Conservation (phyloP, 2,797 vertebrate genomes). For the Micropoecilia bifurca region DNA sequence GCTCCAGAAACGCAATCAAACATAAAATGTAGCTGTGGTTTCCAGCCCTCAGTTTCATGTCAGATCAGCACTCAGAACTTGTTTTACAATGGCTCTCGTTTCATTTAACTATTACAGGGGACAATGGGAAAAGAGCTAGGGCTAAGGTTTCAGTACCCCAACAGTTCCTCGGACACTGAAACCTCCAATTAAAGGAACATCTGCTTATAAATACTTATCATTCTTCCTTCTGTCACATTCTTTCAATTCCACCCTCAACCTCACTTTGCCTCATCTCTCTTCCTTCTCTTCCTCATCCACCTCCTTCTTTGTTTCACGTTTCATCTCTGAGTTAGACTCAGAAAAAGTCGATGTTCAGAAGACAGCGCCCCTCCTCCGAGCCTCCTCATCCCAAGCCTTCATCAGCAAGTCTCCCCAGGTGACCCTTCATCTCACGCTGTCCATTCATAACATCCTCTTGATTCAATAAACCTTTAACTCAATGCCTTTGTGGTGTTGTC, state of each 20-base stretch:
- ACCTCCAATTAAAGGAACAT: not conserved
- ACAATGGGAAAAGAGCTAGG: not conserved
- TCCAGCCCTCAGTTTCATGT: not conserved
- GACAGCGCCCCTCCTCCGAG: not conserved
- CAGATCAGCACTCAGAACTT: not conserved
- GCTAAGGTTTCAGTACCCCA: not conserved
- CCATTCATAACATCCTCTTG: not conserved
- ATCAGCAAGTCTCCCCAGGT: not conserved
- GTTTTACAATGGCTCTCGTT: not conserved
- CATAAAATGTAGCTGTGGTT: not conserved
- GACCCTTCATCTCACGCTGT: not conserved
- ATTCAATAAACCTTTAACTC: not conserved
- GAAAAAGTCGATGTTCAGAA: not conserved
- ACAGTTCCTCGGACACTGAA: not conserved
- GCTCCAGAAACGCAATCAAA: constrained; percentile 18
- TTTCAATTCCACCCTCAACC: not conserved
- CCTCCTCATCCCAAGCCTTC: not conserved
- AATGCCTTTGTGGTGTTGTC: not conserved
- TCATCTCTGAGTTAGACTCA: not conserved
- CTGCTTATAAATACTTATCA: not conserved
- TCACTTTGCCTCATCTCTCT: not conserved
- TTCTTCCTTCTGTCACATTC: not conserved
- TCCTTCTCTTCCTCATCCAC: not conserved
- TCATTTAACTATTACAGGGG: not conserved
- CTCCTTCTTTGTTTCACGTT: not conserved